Conservation (phyloP, 2,888 invertebrate species). For the Hemaris fuciformis region DNA sequence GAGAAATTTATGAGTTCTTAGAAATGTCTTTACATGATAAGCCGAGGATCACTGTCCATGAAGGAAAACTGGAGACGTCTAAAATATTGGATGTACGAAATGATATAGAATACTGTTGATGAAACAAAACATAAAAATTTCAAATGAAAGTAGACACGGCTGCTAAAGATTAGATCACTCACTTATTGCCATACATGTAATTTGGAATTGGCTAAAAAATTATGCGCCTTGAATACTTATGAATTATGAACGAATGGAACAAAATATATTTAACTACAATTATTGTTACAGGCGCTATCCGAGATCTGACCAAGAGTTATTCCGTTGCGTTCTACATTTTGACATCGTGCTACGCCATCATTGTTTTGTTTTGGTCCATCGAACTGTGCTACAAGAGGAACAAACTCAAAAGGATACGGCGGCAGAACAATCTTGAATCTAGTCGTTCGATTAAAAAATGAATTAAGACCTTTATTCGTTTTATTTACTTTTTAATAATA, state of each 20-base stretch:
- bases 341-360: slow-evolving; percentile 55
- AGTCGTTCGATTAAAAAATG: slow-evolving; percentile 23
- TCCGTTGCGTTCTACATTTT: slow-evolving; percentile 80
- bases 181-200: too few relatives aligned
- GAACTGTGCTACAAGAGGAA: slow-evolving; percentile 61
- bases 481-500: background rate
- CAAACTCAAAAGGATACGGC: slow-evolving; percentile 44
- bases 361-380: slow-evolving; percentile 57
- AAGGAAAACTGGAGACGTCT: too few relatives aligned
- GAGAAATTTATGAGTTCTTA: too few relatives aligned
- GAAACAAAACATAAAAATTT: too few relatives aligned
- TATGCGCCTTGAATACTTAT: background rate
- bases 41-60: too few relatives aligned
- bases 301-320: slow-evolving; percentile 81
- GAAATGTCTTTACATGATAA: too few relatives aligned
- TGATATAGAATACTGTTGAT: too few relatives aligned
- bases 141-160: too few relatives aligned
- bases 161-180: too few relatives aligned
- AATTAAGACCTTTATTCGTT: background rate
- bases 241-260: background rate
- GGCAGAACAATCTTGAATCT: slow-evolving; percentile 20
- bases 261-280: background rate
- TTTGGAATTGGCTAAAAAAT: too few relatives aligned
- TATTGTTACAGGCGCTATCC: slow-evolving; percentile 74
- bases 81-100: too few relatives aligned